These are phyloP conservation scores for Tenualosa thibaudeaui DNA, from an alignment of 2,797 vertebrate species.

Conservation along the genomic window DNA sequence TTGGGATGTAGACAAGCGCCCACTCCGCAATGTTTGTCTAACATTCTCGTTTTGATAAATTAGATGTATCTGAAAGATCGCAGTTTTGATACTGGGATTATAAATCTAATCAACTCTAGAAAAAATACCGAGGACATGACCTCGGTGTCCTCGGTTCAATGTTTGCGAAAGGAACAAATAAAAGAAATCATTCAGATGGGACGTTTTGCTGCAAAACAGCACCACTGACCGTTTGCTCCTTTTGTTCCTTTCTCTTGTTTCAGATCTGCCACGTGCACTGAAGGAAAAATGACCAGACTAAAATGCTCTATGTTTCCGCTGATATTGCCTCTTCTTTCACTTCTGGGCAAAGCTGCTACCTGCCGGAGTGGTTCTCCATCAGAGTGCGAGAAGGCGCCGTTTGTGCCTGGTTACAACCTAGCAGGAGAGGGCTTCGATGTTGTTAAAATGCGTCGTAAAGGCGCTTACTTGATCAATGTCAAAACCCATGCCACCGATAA, in stretches of 20 bases:
- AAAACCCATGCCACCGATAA: conserved; percentile 68
- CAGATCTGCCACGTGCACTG: conserved; percentile 35
- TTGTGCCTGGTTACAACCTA: conserved; percentile 80
- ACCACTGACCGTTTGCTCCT: background rate
- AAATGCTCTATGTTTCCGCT: conserved; percentile 43
- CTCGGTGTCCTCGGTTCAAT: background rate
- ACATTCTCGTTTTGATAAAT: too few species aligned
- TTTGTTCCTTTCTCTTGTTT: conserved; percentile 21
- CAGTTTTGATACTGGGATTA: too few species aligned
- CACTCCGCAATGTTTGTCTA: too few species aligned
- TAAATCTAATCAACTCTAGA: too few species aligned
- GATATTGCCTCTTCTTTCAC: conserved; percentile 43
- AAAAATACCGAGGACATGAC: too few species aligned
- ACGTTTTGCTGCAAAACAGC: background rate
- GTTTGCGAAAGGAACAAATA: background rate
- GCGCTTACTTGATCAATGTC: conserved; percentile 77
- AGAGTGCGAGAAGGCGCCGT: conserved; percentile 72
- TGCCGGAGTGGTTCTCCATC: conserved; percentile 60
- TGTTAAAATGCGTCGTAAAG: conserved; percentile 77
- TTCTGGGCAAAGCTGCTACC: conserved; percentile 46
- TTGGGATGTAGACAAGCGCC: too few species aligned
- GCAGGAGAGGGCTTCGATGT: conserved; percentile 86
- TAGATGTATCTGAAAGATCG: too few species aligned
- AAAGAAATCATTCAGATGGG: background rate
- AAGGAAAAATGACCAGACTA: conserved; percentile 57